phyloP scores from a whole-genome alignment of 2,113 vertebrate genomes.

The Stomatorhinus ivindoensis region DNA sequence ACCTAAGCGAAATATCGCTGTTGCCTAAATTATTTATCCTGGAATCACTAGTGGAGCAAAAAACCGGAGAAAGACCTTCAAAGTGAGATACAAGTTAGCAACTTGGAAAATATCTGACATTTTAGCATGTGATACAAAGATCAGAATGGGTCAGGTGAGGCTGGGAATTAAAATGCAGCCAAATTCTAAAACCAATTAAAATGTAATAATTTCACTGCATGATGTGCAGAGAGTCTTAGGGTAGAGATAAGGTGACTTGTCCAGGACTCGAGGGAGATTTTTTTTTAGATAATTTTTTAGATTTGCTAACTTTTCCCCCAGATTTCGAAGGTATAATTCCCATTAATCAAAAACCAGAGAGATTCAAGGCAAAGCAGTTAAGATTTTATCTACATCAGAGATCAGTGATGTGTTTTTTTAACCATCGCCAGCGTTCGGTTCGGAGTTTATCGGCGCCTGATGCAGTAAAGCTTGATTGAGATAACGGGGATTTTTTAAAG shows the following conservation, averaged over 20 bases:
- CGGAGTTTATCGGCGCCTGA: neutral
- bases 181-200: slow-evolving; percentile 4
- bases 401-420: neutral
- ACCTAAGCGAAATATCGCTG: neutral
- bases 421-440: neutral
- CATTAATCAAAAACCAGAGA: neutral
- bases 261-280: neutral
- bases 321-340: neutral
- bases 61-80: neutral
- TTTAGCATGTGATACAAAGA: neutral
- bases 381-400: neutral
- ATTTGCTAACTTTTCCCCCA: neutral
- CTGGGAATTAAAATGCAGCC: neutral
- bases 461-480: neutral
- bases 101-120: neutral
- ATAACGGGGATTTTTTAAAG: neutral
- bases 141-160: neutral
- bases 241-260: neutral
- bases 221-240: neutral
- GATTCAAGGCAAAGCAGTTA: neutral
- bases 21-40: neutral
- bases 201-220: neutral
- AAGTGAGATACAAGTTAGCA: neutral
- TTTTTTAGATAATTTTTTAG: neutral
- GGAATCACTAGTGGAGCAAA: neutral